Conservation (phyloP, 2,113 vertebrate species). For the Pomatorhinus ruficollis region DNA sequence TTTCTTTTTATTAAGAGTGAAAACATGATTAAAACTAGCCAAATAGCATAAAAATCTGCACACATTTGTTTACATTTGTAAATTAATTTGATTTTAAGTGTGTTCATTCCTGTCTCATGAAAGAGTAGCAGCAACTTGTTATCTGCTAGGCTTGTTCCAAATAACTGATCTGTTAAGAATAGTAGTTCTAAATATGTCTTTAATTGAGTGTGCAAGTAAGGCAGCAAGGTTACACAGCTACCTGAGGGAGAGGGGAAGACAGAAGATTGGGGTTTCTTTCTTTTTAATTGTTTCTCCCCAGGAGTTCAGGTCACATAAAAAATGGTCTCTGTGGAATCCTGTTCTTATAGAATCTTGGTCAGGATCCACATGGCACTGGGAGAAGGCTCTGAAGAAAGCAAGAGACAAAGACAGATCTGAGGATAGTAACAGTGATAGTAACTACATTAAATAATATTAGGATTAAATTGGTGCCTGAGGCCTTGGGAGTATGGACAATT, state of each 20-base stretch:
- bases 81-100: background rate
- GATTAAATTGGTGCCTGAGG: background rate
- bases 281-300: background rate
- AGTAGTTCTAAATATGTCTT: conserved; percentile 19
- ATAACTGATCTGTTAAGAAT: conserved; percentile 9
- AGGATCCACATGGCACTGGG: background rate
- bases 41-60: background rate
- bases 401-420: background rate
- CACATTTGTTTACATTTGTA: background rate
- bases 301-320: background rate
- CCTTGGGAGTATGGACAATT: background rate
- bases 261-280: background rate
- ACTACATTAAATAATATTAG: background rate
- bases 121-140: background rate
- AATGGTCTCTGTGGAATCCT: background rate
- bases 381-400: background rate
- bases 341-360: background rate
- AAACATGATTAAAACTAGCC: background rate
- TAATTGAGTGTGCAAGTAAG: background rate
- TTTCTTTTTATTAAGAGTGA: background rate
- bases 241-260: background rate
- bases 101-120: background rate
- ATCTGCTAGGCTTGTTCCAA: conserved; percentile 17
- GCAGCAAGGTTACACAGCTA: background rate
- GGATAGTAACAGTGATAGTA: background rate